Base-by-base conservation (phyloP, 2,113 vertebrate genomes). In the Procavia capensis region DNA sequence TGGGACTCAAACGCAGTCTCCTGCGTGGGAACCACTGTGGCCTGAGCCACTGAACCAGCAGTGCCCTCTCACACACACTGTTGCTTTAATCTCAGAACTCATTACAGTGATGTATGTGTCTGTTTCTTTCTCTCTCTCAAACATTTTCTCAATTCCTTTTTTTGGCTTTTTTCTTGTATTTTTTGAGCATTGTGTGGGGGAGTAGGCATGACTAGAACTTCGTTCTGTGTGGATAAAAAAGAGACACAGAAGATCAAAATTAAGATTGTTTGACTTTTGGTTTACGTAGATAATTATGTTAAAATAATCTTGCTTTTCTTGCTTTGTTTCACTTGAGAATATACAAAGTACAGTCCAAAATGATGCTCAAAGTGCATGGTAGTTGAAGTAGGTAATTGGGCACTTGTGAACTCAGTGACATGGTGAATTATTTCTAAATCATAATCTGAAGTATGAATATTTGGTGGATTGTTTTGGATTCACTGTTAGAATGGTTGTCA, bases 71-170 rank as follows among this genome's bases (percentile, higher is more conserved):
- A 70, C 3, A n/a, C 82, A 82, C 25, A 64, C 22, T 78, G 4
- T 85, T 81, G 82, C 90, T 90, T 94, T 61, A 94, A 72, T 87
- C n/a, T 68, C 61, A 80, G 19, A 94, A 59, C 25, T 85, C 43
- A 57, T 47, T 70, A 36, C 13, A 20, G 36, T 24, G 11, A 39
- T 79, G 39, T 47, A 17, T 66, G 6, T 79, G 2, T 79, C 47
- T 75, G 43, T 39, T 11, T 79, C 20, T 72, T 2, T 19, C 20
- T 41, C 16, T 39, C 63, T 74, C 10, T 79, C 34, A 57, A 43
- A 84, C 82, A 34, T 68, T 84, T 80, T n/a, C 72, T 43, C n/a
- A 1, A 5, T 90, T 90, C 54, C 19, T 27, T 72, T 85, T 85
- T 82, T 88, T 66, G 34, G 24, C 10, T 64, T 45, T 72, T 34